phyloP scores from a whole-genome alignment of 2,113 vertebrate genomes.

The Ptychochromis oligacanthus region DNA sequence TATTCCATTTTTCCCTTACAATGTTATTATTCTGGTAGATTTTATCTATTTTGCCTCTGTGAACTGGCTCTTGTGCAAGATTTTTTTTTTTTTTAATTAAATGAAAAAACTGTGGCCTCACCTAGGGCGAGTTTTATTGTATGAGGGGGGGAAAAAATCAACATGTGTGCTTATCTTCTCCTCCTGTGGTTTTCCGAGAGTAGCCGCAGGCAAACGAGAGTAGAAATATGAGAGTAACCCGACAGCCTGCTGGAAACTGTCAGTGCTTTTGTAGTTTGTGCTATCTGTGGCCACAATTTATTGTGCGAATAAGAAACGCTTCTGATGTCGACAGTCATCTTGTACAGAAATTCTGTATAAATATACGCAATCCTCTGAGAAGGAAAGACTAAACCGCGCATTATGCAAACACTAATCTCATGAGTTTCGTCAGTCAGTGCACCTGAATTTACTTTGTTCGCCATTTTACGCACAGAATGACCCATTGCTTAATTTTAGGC shows the following conservation, averaged over 20 bases:
- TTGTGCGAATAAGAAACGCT: not conserved
- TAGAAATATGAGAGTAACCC: conserved; percentile 24
- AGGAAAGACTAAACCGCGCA: not conserved
- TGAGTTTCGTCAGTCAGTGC: not conserved
- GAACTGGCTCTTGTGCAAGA: not conserved
- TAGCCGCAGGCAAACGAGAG: conserved; percentile 37
- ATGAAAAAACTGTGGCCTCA: conserved; percentile 6
- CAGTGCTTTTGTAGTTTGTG: not conserved
- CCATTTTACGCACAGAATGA: not conserved
- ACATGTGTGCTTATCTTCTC: conserved; percentile 35
- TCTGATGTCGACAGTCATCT: not conserved
- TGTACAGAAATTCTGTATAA: not conserved
- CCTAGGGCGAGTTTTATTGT: conserved; percentile 26
- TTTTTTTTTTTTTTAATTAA: not conserved
- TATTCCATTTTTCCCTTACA: not conserved
- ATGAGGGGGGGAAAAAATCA: not conserved
- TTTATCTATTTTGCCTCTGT: not conserved
- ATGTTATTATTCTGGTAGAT: conserved; percentile 2
- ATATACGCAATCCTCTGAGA: not conserved
- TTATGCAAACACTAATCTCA: not conserved
- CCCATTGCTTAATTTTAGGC: not conserved
- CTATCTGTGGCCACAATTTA: not conserved
- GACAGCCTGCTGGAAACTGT: not conserved
- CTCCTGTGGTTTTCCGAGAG: conserved; percentile 25
- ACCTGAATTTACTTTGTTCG: not conserved